A percentile compares a stretch with the other conserved stretches of the same genome.
Conservation (phyloP, 2,888 invertebrate species). For the Ditylenchus weischeri region DNA sequence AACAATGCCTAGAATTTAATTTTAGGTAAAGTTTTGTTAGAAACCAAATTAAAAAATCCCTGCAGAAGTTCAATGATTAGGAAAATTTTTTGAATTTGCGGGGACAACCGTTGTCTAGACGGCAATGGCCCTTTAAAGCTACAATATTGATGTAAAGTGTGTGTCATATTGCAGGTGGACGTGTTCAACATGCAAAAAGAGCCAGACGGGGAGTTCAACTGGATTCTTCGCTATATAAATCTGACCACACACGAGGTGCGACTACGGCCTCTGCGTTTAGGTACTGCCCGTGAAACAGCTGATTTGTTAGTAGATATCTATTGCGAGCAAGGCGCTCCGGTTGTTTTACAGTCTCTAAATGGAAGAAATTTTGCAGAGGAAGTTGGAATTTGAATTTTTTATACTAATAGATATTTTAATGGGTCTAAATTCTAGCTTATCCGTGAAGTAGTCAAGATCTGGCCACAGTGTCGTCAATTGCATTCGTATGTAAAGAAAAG, state of each 20-base stretch:
- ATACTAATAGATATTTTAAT: background rate
- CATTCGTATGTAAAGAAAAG: conserved; percentile 8
- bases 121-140: too few relatives aligned
- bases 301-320: conserved; percentile 27
- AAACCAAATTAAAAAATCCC: too few relatives aligned
- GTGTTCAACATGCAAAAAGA: conserved; percentile 32
- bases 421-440: conserved; percentile 1
- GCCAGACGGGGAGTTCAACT: conserved; percentile 31
- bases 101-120: too few relatives aligned
- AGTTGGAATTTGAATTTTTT: conserved; percentile 2
- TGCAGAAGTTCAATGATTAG: too few relatives aligned
- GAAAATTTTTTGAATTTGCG: too few relatives aligned
- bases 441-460: conserved; percentile 27
- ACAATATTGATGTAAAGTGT: too few relatives aligned
- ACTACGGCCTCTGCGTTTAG: conserved; percentile 26
- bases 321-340: conserved; percentile 37
- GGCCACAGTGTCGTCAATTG: conserved; percentile 30
- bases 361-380: conserved; percentile 31
- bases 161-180: conserved; percentile 13
- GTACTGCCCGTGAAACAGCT: conserved; percentile 25
- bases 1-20: too few relatives aligned
- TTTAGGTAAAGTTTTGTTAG: too few relatives aligned
- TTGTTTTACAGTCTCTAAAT: conserved; percentile 31
- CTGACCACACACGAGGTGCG: conserved; percentile 30
- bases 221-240: conserved; percentile 29